A percentile compares a stretch with the other conserved stretches of the same genome.
These are phyloP conservation scores for Eupithecia insigniata DNA, from an alignment of 2,888 invertebrate species.

Conservation along the genomic window DNA sequence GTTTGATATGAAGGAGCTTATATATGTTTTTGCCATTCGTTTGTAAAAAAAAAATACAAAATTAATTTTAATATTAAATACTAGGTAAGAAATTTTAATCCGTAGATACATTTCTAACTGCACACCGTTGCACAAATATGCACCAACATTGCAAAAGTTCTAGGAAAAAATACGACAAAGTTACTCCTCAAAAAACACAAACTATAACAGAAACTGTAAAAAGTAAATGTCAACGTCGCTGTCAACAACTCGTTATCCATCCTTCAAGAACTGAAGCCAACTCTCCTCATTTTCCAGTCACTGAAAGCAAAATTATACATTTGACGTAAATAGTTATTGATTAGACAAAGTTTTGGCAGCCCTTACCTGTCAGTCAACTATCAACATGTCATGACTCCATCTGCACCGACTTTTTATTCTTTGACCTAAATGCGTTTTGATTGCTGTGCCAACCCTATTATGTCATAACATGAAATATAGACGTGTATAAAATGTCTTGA, in stretches of 20 bases:
- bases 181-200: neutral
- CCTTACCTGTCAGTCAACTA: slow-evolving; percentile 28
- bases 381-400: slow-evolving; percentile 25
- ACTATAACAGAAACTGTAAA: slow-evolving; percentile 2
- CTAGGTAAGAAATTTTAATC: no score
- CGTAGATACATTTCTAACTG: neutral
- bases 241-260: slow-evolving; percentile 18
- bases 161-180: neutral
- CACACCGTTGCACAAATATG: neutral
- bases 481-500: neutral
- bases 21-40: neutral
- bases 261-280: slow-evolving; percentile 11
- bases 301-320: slow-evolving; percentile 37
- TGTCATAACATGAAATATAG: slow-evolving; percentile 5
- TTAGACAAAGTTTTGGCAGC: slow-evolving; percentile 34
- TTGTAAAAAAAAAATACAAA: neutral
- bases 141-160: neutral
- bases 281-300: slow-evolving; percentile 16
- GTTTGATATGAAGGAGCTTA: neutral
- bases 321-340: slow-evolving; percentile 38
- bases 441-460: slow-evolving; percentile 11
- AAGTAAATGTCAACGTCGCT: neutral
- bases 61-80: no score
- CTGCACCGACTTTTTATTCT: slow-evolving; percentile 11
- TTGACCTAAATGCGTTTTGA: slow-evolving; percentile 30